Percentiles rank a stretch among this genome's conserved stretches.
These are phyloP conservation scores for Triplophysa dalaica DNA, from an alignment of 2,113 vertebrate species.

Conservation along the genomic window DNA sequence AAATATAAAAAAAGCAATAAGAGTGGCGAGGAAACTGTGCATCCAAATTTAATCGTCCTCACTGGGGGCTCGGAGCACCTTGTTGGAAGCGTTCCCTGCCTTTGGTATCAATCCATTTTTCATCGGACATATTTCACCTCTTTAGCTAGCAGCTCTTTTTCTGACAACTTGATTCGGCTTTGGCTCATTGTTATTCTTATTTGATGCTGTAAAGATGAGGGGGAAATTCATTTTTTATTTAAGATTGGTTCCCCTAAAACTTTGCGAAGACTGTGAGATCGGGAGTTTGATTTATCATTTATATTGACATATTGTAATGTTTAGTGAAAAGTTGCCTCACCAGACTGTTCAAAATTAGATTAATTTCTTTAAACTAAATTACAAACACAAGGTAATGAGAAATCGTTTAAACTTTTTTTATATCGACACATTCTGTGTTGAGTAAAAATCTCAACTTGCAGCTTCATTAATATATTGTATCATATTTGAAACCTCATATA, in stretches of 20 bases:
- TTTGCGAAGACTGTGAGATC: neutral
- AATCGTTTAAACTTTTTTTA: no score
- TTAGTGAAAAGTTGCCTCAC: no score
- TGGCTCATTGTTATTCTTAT: constrained; percentile 32
- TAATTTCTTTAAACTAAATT: no score
- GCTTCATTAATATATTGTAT: no score
- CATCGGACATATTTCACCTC: constrained; percentile 7
- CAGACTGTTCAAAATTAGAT: no score
- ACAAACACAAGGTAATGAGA: no score
- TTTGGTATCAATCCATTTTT: constrained; percentile 44
- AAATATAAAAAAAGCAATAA: constrained; percentile 35
- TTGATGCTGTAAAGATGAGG: constrained; percentile 40
- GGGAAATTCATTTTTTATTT: constrained; percentile 34
- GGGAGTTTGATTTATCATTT: neutral
- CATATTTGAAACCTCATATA: no score
- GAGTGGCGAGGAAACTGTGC: neutral
- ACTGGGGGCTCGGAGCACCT: constrained; percentile 6
- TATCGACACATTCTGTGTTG: no score
- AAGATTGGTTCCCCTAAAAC: neutral
- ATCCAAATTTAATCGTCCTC: constrained; percentile 21
- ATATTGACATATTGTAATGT: neutral
- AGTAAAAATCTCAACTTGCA: no score
- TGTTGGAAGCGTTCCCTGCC: constrained; percentile 25
- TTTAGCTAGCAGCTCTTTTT: constrained; percentile 21
- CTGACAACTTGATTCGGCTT: constrained; percentile 31